Evolutionary conservation across 1,140 invertebrate species (phyloP).

Genomic region (Danaus melanippus): DNA sequence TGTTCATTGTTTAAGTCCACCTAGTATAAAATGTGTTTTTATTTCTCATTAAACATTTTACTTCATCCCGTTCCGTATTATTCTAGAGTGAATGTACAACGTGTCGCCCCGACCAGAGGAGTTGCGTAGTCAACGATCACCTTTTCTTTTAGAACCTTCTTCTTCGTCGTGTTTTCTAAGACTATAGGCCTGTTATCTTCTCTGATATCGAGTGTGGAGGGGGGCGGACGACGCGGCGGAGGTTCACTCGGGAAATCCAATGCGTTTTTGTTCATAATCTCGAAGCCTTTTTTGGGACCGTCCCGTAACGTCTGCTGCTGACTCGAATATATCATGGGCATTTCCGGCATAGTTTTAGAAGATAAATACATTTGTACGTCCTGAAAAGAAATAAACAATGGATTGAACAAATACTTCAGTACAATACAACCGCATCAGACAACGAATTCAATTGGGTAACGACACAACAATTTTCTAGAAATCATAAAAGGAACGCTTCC

Average conservation of each 20-base stretch:
- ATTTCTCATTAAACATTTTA: no score
- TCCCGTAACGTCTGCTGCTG: slow-evolving; percentile 47
- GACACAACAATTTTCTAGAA: no score
- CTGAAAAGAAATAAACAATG: slow-evolving; percentile 16
- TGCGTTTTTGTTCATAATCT: slow-evolving; percentile 25
- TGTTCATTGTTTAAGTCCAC: no score
- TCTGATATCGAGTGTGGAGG: slow-evolving; percentile 7
- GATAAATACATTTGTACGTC: slow-evolving; percentile 42
- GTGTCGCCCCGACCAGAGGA: neutral
- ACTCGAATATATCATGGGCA: slow-evolving; percentile 40
- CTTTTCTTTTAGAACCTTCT: slow-evolving; percentile 27
- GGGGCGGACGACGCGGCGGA: slow-evolving; percentile 8
- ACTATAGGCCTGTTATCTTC: slow-evolving; percentile 14
- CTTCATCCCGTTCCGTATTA: neutral
- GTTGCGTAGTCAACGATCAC: slow-evolving; percentile 14
- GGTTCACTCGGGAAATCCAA: slow-evolving; percentile 16
- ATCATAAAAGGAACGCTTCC: no score
- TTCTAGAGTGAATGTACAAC: neutral
- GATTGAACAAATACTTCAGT: no score
- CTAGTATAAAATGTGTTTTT: no score
- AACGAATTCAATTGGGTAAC: no score
- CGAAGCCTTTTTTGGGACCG: slow-evolving; percentile 55
- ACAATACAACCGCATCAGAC: no score
- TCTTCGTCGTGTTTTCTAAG: slow-evolving; percentile 28
- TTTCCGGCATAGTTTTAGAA: slow-evolving; percentile 53